Conservation (phyloP, 2,888 invertebrate species). For the Stegana nigrithorax region DNA sequence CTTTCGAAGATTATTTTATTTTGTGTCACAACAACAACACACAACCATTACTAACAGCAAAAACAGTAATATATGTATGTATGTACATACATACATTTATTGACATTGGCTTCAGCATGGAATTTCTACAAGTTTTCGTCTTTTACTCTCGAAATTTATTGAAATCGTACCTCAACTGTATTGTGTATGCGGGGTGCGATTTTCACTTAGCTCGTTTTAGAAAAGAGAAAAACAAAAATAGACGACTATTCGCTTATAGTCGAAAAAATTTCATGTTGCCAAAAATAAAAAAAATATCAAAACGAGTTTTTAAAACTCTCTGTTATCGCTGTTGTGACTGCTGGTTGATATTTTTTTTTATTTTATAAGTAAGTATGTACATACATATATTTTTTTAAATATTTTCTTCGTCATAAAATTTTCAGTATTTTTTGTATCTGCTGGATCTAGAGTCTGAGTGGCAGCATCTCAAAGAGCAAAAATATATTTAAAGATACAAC, state of each 20-base stretch:
- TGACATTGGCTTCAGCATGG: constrained; percentile 1
- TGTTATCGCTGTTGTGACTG: too few species aligned
- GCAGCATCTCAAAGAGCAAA: background rate
- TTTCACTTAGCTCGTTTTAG: constrained; percentile 40
- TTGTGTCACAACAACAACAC: background rate
- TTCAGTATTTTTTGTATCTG: background rate
- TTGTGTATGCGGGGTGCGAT: constrained; percentile 41
- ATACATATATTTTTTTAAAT: background rate
- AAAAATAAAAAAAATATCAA: constrained; percentile 37
- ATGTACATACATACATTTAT: too few species aligned
- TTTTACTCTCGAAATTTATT: constrained; percentile 1
- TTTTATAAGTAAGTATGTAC: background rate
- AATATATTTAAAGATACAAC: too few species aligned
- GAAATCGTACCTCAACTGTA: background rate
- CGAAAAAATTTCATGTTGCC: constrained; percentile 31
- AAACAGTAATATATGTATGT: background rate
- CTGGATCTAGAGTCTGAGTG: background rate
- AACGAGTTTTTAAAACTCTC: constrained; percentile 49
- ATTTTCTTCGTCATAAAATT: constrained; percentile 3
- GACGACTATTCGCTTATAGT: background rate
- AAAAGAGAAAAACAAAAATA: constrained; percentile 26
- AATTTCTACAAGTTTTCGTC: constrained; percentile 11
- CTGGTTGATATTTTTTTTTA: constrained; percentile 31
- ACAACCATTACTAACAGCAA: background rate
- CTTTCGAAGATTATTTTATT: background rate